Conservation (phyloP, 2,888 invertebrate genomes). For the Dendrolimus pini region DNA sequence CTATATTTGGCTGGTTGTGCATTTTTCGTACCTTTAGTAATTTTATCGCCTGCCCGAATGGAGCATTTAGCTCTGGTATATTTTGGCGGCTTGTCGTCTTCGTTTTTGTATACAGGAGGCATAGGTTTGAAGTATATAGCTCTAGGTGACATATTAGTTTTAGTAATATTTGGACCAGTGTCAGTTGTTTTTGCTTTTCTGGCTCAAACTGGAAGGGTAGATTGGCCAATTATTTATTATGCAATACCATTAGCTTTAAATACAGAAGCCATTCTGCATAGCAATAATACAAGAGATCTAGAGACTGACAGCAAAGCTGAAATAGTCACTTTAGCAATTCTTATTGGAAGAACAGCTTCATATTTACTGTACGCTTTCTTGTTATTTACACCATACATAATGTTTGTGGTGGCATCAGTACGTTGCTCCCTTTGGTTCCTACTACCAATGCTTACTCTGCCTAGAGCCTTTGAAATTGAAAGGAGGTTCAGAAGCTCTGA, state of each 20-base stretch:
- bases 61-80: slow-evolving; percentile 96
- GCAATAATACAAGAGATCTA: slow-evolving; percentile 95
- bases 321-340: slow-evolving; percentile 95
- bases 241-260: slow-evolving; percentile 95
- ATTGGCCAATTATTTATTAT: slow-evolving; percentile 94
- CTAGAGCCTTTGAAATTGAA: slow-evolving; percentile 93
- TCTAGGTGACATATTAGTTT: slow-evolving; percentile 92
- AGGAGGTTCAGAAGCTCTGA: slow-evolving; percentile 88
- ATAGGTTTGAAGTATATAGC: slow-evolving; percentile 97
- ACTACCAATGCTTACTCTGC: slow-evolving; percentile 90
- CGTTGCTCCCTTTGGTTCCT: slow-evolving; percentile 93
- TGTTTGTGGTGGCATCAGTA: slow-evolving; percentile 90
- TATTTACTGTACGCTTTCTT: slow-evolving; percentile 93
- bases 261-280: slow-evolving; percentile 96
- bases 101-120: slow-evolving; percentile 97
- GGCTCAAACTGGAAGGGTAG: slow-evolving; percentile 93
- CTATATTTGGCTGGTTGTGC: slow-evolving; percentile 91
- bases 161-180: slow-evolving; percentile 95
- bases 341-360: slow-evolving; percentile 93
- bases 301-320: slow-evolving; percentile 92
- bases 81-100: slow-evolving; percentile 95
- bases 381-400: slow-evolving; percentile 92
- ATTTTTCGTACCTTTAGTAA: slow-evolving; percentile 85
- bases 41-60: slow-evolving; percentile 93
- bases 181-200: slow-evolving; percentile 95